phyloP scores from a whole-genome alignment of 2,888 invertebrate genomes.

The Crioceris asparagi region DNA sequence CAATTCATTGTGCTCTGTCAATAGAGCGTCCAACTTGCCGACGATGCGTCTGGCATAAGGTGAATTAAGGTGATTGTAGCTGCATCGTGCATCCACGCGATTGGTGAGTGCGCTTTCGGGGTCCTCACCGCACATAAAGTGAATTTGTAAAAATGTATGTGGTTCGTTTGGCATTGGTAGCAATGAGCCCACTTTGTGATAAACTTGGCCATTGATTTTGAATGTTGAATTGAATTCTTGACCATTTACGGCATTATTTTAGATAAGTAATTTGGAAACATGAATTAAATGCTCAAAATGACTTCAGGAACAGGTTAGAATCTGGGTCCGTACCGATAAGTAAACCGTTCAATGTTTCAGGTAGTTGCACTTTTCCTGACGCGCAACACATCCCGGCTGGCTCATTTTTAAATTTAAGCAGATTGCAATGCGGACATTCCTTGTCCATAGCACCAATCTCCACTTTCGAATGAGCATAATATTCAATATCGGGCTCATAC shows the following conservation, averaged over 20 bases:
- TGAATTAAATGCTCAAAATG: background rate
- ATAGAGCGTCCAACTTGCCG: constrained; percentile 1
- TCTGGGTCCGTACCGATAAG: constrained; percentile 1
- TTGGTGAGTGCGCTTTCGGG: too few species aligned
- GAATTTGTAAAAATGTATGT: constrained; percentile 3
- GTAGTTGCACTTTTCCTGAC: too few species aligned
- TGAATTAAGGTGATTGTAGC: constrained; percentile 5
- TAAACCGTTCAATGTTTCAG: constrained; percentile 1
- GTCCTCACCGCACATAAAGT: constrained; percentile 2
- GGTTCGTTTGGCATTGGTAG: constrained; percentile 6
- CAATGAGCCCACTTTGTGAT: constrained; percentile 6
- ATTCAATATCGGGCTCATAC: too few species aligned
- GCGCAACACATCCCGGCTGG: too few species aligned
- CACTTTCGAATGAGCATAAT: too few species aligned
- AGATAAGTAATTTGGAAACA: too few species aligned
- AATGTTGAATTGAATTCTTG: constrained; percentile 2
- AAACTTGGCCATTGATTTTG: constrained; percentile 3
- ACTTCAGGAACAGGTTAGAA: constrained; percentile 2
- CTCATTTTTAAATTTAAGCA: too few species aligned
- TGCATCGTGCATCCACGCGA: constrained; percentile 4
- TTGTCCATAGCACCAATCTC: too few species aligned
- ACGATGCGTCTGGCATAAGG: constrained; percentile 3
- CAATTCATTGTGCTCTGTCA: background rate
- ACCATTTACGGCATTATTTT: constrained; percentile 1
- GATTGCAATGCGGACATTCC: constrained; percentile 2